phyloP scores from a whole-genome alignment of 2,888 invertebrate species.

The Rhopalosiphum nymphaeae region DNA sequence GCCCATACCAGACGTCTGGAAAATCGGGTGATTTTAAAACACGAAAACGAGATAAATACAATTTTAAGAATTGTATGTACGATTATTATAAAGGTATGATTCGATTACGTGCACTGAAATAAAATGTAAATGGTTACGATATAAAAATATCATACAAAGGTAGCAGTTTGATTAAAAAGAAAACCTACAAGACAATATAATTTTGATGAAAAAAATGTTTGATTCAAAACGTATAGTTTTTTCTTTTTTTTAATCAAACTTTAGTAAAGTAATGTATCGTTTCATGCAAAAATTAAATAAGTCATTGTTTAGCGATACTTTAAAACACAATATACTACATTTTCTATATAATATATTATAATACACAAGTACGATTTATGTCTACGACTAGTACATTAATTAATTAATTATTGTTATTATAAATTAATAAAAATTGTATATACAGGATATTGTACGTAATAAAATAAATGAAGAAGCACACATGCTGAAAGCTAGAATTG shows the following conservation, averaged over 20 bases:
- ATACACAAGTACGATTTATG: background rate
- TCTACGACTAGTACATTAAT: background rate
- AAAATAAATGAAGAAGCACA: slow-evolving; percentile 33
- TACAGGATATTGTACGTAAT: background rate
- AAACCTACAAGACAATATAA: background rate
- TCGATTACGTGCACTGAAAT: slow-evolving; percentile 18
- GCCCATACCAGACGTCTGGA: background rate
- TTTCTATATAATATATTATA: background rate
- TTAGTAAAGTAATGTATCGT: background rate
- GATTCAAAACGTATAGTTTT: background rate
- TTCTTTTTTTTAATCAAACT: background rate
- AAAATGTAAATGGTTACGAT: background rate
- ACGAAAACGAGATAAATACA: background rate
- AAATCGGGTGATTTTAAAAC: slow-evolving; percentile 34
- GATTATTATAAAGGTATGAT: background rate
- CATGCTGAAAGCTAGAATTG: slow-evolving; percentile 25
- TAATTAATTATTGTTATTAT: background rate
- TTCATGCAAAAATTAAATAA: slow-evolving; percentile 11
- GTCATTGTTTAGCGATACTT: background rate
- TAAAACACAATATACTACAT: background rate
- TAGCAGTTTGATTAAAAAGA: background rate
- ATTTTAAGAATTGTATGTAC: slow-evolving; percentile 10
- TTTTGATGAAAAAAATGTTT: background rate
- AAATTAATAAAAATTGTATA: background rate
- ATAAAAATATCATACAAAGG: background rate